A percentile compares a stretch with the other conserved stretches of the same genome.
phyloP scores from a whole-genome alignment of 2,113 vertebrate species.

The Cyanocitta stelleri region DNA sequence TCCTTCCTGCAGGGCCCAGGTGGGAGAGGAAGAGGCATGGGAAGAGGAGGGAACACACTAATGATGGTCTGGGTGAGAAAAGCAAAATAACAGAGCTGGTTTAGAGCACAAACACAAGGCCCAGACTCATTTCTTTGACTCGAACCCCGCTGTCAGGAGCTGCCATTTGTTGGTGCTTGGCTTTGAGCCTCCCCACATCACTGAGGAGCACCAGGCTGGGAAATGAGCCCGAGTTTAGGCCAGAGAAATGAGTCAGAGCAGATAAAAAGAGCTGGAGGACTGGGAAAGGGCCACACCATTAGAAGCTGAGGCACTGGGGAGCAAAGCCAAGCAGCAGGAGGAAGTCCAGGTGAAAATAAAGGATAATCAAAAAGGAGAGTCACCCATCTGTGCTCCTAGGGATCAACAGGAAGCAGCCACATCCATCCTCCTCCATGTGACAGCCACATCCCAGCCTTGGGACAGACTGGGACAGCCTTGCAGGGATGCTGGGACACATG shows the following conservation, averaged over 20 bases:
- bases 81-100: not conserved
- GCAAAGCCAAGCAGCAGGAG: not conserved
- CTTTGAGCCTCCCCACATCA: not conserved
- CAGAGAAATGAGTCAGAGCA: not conserved
- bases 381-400: not conserved
- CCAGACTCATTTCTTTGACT: not conserved
- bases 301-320: not conserved
- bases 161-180: not conserved
- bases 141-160: not conserved
- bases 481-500: not conserved
- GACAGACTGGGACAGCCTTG: not conserved
- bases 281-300: not conserved
- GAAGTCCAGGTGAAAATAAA: not conserved
- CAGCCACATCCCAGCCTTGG: not conserved
- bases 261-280: not conserved
- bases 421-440: not conserved
- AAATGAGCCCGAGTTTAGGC: not conserved
- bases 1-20: not conserved
- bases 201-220: not conserved
- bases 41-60: rapidly evolving
- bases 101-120: not conserved
- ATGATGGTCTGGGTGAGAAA: not conserved
- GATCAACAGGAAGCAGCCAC: not conserved
- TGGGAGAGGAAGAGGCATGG: not conserved
- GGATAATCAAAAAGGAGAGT: not conserved